Evolutionary conservation across 2,797 vertebrate genomes (phyloP), one percentile per base, ranked within the genome.

Genomic region (Geotrypetes seraphini): DNA sequence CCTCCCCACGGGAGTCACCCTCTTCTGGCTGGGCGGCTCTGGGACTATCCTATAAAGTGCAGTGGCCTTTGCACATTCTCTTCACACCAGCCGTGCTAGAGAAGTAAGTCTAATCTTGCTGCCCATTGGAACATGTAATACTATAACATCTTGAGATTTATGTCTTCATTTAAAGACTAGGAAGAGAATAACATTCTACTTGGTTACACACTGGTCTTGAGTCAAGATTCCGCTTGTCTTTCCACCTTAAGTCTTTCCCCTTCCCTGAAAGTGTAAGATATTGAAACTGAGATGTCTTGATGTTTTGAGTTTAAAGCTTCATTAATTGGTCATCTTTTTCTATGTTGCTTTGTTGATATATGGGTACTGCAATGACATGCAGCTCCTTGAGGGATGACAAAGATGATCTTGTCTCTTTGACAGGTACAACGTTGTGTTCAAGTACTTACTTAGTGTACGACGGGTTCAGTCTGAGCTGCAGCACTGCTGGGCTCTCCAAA

Each of bases 1-100:
- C 86, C 1, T 96, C 94, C 25, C 94, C 95, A 4, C 87, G 93
- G 5, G 95, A 99, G 60, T 78, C 78, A 26, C 95, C 96, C 1
- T 70, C 85, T 2, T 92, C 92, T 0, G 96, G 95, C 36, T 99
- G 95, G 95, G 91, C 92, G 3, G 92, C 92, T n/a, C 84, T 99
- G 7, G 96, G 95, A 6, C 84, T 99, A 56, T 83, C 83, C 67
- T 99, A 99, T 72, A 95, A 90, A 70, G 95, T 98, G 14, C 95
- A 98, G 10, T 99, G 96, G 96, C 96, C 96, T 1, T 66, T 99
- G 25, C 96, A 99, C 68, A 98, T 98, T 75, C 90, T 99, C 34
- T 98, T 98, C 69, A 99, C 93, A 7, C 95, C 95, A 1, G 92
- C 92, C 3, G 84, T 98, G 35, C 49, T 99, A 24, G 96, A 99